Evolutionary conservation across 2,888 invertebrate genomes (phyloP), one percentile per base, ranked within the genome.

Genomic region (Zele albiditarsus): DNA sequence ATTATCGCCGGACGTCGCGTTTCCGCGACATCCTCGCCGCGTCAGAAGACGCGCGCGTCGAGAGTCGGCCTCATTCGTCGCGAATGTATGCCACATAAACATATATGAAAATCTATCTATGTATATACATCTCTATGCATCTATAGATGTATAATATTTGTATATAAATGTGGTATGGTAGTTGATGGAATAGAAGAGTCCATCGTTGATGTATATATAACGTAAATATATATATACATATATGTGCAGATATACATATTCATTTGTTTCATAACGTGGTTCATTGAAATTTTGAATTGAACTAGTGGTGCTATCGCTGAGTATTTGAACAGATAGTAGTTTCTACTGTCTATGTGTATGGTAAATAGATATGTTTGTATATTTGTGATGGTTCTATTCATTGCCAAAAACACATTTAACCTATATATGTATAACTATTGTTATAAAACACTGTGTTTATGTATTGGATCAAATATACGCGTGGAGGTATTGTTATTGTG

Each of bases 1-100:
- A 88, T 86, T 89, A 89, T 89, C 89, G 84, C 85, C 88, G 87
- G 88, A 89, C 88, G 87, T 87, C 85, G 85, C 86, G 86, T 85
- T 88, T 82, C 78, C 80, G 76, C 80, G 79, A 79, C 79, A 77
- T 80, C 79, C 71, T 71, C 70, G 71, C 31, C 71, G 70, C 74
- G 69, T 74, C 74, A 75, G 42, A 75, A 75, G 74, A 75, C 74
- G 74, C 71, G 74, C 71, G 75, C 75, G 71, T 71, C 75, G 71
- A 60, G 58, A 53, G 53, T n/a, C 71, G 71, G 71, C 71, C 71
- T 71, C 62, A 46, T 71, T 71, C 60, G 46, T 71, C 5, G 49
- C 62, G 28, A 71, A 71, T 71, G 46, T 71, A 71, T 71, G 71
- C 71, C 71, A 71, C 71, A 62, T 42, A 46, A 71, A 62, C 25